Evolutionary conservation across 2,113 vertebrate species (phyloP).

Genomic region (Neoarius graeffei): DNA sequence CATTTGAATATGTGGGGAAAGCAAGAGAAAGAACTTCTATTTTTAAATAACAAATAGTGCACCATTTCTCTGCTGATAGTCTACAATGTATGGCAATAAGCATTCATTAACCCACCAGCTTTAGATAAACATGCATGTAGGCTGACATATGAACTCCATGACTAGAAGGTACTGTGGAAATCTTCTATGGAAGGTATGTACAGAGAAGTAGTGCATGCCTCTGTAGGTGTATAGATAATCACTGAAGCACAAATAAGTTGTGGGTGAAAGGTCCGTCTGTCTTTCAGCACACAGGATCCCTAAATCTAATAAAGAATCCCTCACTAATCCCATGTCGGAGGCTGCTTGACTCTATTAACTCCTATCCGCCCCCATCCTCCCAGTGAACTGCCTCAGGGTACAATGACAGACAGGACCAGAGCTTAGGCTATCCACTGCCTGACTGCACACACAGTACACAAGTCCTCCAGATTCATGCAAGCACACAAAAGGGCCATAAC

Average conservation of each 20-base stretch:
- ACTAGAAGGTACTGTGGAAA: neutral
- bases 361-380: slow-evolving; percentile 38
- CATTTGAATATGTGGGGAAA: slow-evolving; percentile 25
- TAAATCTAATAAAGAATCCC: slow-evolving; percentile 57
- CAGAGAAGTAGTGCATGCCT: slow-evolving; percentile 1
- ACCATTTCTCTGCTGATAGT: neutral
- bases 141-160: neutral
- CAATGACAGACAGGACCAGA: slow-evolving; percentile 62
- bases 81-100: neutral
- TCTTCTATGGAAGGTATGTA: neutral
- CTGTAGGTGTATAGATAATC: neutral
- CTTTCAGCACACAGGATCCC: slow-evolving; percentile 36
- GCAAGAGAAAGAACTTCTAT: neutral
- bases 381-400: slow-evolving; percentile 55
- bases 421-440: slow-evolving; percentile 56
- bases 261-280: slow-evolving; percentile 53
- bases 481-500: neutral
- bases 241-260: slow-evolving; percentile 52
- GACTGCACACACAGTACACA: slow-evolving; percentile 36
- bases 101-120: neutral
- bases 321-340: slow-evolving; percentile 58
- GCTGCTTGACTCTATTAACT: slow-evolving; percentile 33
- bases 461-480: neutral
- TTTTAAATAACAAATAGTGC: neutral
- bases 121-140: neutral